Conservation (phyloP, 2,888 invertebrate genomes). For the Bellardia pandia region DNA sequence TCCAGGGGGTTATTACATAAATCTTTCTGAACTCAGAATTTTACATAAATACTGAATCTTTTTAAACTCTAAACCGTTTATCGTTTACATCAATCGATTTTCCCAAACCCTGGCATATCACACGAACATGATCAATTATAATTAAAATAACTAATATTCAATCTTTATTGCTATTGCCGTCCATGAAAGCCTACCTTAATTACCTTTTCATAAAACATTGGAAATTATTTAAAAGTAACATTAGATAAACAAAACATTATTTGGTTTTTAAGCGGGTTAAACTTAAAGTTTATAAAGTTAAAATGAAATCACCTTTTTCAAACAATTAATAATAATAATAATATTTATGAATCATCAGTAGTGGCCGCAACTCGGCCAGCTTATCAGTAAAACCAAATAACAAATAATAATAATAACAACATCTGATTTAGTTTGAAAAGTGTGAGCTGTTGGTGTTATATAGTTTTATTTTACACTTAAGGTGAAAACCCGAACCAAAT, state of each 20-base stretch:
- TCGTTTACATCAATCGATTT: too few relatives aligned
- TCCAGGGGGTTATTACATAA: too few relatives aligned
- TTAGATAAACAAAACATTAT: slow-evolving; percentile 3
- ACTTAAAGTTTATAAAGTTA: neutral
- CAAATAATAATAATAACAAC: slow-evolving; percentile 36
- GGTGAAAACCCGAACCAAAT: slow-evolving; percentile 37
- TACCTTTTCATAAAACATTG: neutral
- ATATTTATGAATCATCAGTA: slow-evolving; percentile 22
- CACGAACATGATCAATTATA: neutral
- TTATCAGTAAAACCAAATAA: slow-evolving; percentile 47
- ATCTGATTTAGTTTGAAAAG: slow-evolving; percentile 25
- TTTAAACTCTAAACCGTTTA: too few relatives aligned
- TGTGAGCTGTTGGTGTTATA: slow-evolving; percentile 12
- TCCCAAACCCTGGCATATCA: neutral
- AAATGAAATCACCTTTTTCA: slow-evolving; percentile 41
- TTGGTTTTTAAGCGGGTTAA: neutral
- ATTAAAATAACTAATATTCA: slow-evolving; percentile 18
- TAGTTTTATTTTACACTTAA: slow-evolving; percentile 11
- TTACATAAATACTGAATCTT: too few relatives aligned
- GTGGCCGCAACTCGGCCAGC: neutral
- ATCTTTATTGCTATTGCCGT: neutral
- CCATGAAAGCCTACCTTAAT: slow-evolving; percentile 1
- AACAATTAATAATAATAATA: neutral
- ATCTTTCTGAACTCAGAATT: too few relatives aligned
- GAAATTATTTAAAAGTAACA: slow-evolving; percentile 7